phyloP scores from a whole-genome alignment of 2,797 vertebrate genomes.

The Sciurus carolinensis region DNA sequence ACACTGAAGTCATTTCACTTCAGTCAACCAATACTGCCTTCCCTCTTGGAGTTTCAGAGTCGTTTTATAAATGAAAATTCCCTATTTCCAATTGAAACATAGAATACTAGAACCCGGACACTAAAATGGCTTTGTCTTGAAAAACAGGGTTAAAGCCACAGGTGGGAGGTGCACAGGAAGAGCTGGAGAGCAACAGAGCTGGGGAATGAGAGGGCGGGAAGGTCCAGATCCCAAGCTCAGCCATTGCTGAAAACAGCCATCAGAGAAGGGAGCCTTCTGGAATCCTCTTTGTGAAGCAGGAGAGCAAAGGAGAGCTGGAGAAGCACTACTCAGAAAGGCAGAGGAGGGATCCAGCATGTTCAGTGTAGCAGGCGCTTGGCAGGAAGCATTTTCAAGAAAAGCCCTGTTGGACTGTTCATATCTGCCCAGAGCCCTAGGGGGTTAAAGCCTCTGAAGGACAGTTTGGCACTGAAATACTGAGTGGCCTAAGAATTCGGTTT shows the following conservation, averaged over 20 bases:
- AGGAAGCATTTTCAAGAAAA: not conserved
- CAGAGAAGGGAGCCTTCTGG: not conserved
- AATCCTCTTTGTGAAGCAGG: not conserved
- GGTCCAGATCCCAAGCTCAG: no score
- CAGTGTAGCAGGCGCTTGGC: no score
- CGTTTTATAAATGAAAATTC: not conserved
- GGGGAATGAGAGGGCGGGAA: not conserved
- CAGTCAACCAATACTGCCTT: not conserved
- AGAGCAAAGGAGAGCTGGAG: not conserved
- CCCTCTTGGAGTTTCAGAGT: not conserved
- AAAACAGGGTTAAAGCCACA: not conserved
- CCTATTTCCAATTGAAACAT: not conserved
- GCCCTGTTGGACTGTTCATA: not conserved
- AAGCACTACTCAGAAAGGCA: not conserved
- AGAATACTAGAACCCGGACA: not conserved
- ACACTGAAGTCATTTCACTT: not conserved
- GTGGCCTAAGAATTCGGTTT: not conserved
- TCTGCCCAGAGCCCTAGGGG: not conserved
- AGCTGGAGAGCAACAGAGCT: not conserved
- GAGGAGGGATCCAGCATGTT: not conserved
- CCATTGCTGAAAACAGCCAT: not conserved
- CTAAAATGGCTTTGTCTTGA: not conserved
- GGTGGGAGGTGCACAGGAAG: not conserved
- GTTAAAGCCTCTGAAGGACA: not conserved
- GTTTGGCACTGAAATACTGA: not conserved